Conservation (phyloP, 2,797 vertebrate species). For the Rhinichthys osculus region DNA sequence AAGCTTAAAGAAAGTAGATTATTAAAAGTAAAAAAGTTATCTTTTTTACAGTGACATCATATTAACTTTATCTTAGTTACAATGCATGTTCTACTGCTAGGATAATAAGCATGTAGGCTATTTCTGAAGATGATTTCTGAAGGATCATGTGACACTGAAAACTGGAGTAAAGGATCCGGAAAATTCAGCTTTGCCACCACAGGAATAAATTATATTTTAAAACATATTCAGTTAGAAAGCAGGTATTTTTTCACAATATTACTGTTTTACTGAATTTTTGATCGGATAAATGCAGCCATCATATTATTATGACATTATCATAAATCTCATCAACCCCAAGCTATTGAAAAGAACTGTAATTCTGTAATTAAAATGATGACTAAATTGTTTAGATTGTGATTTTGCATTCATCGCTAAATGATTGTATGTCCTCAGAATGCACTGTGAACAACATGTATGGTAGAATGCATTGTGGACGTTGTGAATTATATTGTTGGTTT, state of each 20-base stretch:
- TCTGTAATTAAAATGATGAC: background rate
- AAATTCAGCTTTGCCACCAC: background rate
- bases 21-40: background rate
- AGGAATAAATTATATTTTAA: background rate
- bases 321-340: background rate
- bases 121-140: no score
- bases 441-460: background rate
- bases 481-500: background rate
- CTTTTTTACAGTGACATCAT: background rate
- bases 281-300: background rate
- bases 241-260: background rate
- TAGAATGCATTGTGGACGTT: background rate
- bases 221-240: background rate
- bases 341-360: background rate
- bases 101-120: background rate
- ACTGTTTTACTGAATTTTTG: background rate
- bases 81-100: background rate
- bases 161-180: background rate
- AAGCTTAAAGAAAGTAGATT: constrained; percentile 4
- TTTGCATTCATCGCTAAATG: background rate
- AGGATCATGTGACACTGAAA: background rate
- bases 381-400: background rate
- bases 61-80: background rate
- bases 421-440: background rate
- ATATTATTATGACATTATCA: background rate